These are phyloP conservation scores for Cossypha dichroa DNA, from an alignment of 2,797 vertebrate genomes.

Conservation along the genomic window DNA sequence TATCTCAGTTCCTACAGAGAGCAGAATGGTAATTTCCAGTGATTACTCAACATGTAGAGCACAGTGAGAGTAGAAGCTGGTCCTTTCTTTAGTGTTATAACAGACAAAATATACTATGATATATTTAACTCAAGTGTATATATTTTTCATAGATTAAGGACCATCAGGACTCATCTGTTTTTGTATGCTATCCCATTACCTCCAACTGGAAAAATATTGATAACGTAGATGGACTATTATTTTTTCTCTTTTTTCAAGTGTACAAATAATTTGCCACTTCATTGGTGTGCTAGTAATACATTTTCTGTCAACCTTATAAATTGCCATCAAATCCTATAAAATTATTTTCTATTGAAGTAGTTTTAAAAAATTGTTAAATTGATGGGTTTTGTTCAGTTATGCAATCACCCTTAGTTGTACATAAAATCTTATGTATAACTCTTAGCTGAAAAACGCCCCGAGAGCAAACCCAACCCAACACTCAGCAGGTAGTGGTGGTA, in stretches of 20 bases:
- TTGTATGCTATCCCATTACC: not conserved
- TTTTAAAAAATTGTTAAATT: not conserved
- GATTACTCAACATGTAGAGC: not conserved
- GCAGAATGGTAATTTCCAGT: not conserved
- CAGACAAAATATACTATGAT: not conserved
- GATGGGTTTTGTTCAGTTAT: not conserved
- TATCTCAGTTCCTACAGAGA: not conserved
- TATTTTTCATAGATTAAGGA: not conserved
- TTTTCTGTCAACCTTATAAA: not conserved
- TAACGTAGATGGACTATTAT: not conserved
- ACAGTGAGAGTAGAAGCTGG: not conserved
- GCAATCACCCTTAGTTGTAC: not conserved
- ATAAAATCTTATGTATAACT: not conserved
- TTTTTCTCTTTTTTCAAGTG: not conserved
- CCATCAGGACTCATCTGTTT: not conserved
- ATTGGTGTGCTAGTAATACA: not conserved
- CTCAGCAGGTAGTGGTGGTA: not conserved
- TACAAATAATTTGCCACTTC: not conserved
- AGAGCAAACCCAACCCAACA: not conserved
- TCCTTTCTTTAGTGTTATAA: not conserved
- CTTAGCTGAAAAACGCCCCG: not conserved
- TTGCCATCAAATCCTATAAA: not conserved
- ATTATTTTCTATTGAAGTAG: not conserved
- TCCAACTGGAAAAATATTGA: not conserved
- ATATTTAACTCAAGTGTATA: not conserved